Percentiles rank a stretch among this genome's conserved stretches.
phyloP scores from a whole-genome alignment of 2,888 invertebrate genomes.

The Choristoneura rosaceana region DNA sequence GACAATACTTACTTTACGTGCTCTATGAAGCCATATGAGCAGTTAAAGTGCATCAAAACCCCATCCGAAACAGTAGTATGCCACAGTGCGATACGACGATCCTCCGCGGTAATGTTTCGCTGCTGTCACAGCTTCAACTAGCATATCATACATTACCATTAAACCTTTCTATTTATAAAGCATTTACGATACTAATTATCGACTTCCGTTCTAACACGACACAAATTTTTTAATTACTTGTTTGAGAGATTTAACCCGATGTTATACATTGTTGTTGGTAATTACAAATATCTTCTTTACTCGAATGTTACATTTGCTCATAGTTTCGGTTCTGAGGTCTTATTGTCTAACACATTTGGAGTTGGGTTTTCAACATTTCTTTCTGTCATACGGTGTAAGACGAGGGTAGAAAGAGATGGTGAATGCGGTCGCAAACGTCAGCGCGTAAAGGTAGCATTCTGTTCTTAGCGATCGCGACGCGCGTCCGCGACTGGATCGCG shows the following conservation, averaged over 20 bases:
- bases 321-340: background rate
- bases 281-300: conserved; percentile 34
- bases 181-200: conserved; percentile 30
- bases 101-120: background rate
- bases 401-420: too few relatives aligned
- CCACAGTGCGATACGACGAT: background rate
- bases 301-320: conserved; percentile 23
- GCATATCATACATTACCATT: conserved; percentile 30
- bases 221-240: conserved; percentile 21
- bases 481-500: too few relatives aligned
- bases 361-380: too few relatives aligned
- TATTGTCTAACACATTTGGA: too few relatives aligned
- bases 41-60: background rate
- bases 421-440: too few relatives aligned
- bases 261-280: conserved; percentile 33
- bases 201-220: conserved; percentile 21
- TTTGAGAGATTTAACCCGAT: conserved; percentile 25
- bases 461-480: too few relatives aligned
- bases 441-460: too few relatives aligned
- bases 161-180: conserved; percentile 28
- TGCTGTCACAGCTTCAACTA: conserved; percentile 35
- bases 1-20: too few relatives aligned
- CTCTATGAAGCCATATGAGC: too few relatives aligned
- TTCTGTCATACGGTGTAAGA: too few relatives aligned
- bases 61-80: background rate